Evolutionary conservation across 1,140 invertebrate genomes (phyloP).

Genomic region (Eupristina koningsbergeri): DNA sequence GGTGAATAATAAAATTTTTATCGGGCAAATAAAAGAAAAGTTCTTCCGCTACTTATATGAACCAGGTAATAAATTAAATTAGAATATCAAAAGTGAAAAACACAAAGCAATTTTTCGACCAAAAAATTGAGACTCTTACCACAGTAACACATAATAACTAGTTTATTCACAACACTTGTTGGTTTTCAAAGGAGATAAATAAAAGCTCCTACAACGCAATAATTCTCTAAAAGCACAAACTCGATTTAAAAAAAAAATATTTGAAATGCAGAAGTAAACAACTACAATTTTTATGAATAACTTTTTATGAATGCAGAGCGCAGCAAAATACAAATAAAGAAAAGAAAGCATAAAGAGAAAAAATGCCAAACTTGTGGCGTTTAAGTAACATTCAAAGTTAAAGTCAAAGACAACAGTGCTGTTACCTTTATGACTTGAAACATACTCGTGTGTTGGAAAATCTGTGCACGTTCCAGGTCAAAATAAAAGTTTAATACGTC

Average conservation of each 20-base stretch:
- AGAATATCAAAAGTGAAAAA: too few relatives aligned
- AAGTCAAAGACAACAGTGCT: constrained; percentile 32
- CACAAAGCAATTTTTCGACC: too few relatives aligned
- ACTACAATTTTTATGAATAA: too few relatives aligned
- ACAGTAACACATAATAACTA: neutral
- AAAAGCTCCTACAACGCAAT: neutral
- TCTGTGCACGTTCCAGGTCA: constrained; percentile 23
- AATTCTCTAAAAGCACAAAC: neutral
- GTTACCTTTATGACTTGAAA: constrained; percentile 26
- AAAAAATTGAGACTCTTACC: neutral
- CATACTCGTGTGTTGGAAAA: constrained; percentile 11
- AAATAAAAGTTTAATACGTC: constrained; percentile 17
- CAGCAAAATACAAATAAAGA: neutral
- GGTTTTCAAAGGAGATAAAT: neutral
- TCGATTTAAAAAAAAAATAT: too few relatives aligned
- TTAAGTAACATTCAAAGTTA: constrained; percentile 9
- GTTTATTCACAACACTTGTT: neutral
- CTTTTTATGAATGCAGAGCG: neutral
- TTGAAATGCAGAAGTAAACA: too few relatives aligned
- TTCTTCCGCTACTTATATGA: too few relatives aligned
- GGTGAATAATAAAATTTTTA: too few relatives aligned
- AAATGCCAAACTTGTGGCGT: neutral
- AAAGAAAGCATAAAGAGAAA: neutral
- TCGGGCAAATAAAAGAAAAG: too few relatives aligned
- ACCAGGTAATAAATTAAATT: too few relatives aligned